Base-by-base conservation (phyloP, 2,113 vertebrate species). In the Willisornis vidua region DNA sequence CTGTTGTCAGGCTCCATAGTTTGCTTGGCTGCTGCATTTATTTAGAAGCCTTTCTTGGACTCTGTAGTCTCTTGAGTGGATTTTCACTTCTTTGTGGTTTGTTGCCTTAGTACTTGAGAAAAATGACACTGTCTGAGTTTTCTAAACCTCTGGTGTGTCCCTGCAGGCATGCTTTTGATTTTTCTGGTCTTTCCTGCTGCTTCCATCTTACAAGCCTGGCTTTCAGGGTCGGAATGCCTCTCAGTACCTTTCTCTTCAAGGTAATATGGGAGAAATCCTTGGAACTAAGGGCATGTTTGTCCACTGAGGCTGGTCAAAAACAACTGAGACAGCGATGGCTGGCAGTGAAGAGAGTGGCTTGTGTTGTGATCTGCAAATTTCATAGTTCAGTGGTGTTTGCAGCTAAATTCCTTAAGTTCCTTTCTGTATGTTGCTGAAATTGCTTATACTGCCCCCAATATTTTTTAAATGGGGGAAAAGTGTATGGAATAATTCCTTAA, bases 31-130 rank as follows among this genome's bases (percentile, higher is more conserved):
- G 67, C 59, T 88, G 46, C 24, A 22, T 94, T 85, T 94, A 52
- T 91, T 96, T 46, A 71, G 82, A 93, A 91, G 51, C 29, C 29
- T 74, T 95, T 93, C 61, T 52, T 1, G 1, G 59, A 19, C 37
- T 67, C 8, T 61, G 5, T 74, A 63, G 71, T 94, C 75, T 90
- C 71, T 85, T 74, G 68, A 55, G 82, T 75, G 55, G 78, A 45
- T 96, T 96, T 96, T 95, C 2, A 68, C 91, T 88, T 95, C 75
- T 94, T 84, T 72, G 71, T 55, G 48, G 43, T 86, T 96, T 93
- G 35, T 91, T 95, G 63, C 85, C 67, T 74, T 66, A 88, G 20
- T 91, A 86, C 72, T 88, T 88, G 52, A 96, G 65, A 59, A 88
- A 86, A 86, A 93, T 67, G 52, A 71, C 48, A 57, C 26, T 72